Evolutionary conservation across 2,888 invertebrate genomes (phyloP).

Genomic region (Acrocyrtus sp.): DNA sequence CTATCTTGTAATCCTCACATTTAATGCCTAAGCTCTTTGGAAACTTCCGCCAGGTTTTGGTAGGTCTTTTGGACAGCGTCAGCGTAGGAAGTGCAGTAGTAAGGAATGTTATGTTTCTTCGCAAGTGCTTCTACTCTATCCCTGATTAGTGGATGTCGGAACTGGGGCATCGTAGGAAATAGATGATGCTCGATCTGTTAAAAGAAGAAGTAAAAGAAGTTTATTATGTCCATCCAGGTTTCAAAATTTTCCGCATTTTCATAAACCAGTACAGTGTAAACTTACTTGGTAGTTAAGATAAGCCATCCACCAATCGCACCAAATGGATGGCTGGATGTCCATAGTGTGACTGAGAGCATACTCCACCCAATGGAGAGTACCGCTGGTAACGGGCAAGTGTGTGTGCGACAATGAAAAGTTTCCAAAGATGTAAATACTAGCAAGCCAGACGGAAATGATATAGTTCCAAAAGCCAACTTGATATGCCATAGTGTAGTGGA

Average conservation of each 20-base stretch:
- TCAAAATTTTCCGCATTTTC: too few relatives aligned
- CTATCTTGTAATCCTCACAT: too few relatives aligned
- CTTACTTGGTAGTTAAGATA: constrained; percentile 49
- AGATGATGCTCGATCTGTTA: constrained; percentile 57
- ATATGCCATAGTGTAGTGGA: constrained; percentile 58
- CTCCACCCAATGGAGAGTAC: constrained; percentile 50
- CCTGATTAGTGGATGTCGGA: constrained; percentile 54
- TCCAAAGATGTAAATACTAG: constrained; percentile 61
- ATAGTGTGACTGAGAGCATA: constrained; percentile 49
- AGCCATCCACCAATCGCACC: constrained; percentile 56
- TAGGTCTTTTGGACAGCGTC: constrained; percentile 57
- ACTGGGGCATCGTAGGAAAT: constrained; percentile 63
- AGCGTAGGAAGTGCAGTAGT: constrained; percentile 52
- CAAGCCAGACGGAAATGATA: constrained; percentile 61
- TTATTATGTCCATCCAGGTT: too few relatives aligned
- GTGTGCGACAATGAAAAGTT: constrained; percentile 62
- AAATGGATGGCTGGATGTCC: constrained; percentile 46
- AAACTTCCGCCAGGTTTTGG: constrained; percentile 56
- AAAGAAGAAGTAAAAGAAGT: too few relatives aligned
- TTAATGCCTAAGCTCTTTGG: constrained; percentile 57
- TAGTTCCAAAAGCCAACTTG: constrained; percentile 58
- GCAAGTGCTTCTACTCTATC: constrained; percentile 59
- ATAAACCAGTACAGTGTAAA: too few relatives aligned
- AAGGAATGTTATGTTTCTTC: constrained; percentile 57
- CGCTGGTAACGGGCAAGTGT: constrained; percentile 51